Evolutionary conservation across 2,113 vertebrate genomes (phyloP).

Genomic region (Menura novaehollandiae): DNA sequence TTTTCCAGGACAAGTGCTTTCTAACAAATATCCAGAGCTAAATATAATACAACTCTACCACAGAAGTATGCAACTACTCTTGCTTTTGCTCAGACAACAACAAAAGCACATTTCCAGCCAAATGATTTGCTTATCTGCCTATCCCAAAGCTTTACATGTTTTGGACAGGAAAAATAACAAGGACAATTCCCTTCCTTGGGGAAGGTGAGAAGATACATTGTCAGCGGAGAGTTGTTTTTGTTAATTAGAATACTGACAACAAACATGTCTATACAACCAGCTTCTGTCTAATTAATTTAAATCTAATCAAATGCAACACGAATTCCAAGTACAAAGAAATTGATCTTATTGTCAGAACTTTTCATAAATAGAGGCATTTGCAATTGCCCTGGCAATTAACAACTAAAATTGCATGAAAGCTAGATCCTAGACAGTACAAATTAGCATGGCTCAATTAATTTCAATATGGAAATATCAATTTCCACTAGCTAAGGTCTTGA

Average conservation of each 20-base stretch:
- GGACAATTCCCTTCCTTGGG: background rate
- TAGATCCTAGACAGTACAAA: background rate
- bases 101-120: background rate
- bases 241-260: background rate
- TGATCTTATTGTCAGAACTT: background rate
- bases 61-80: background rate
- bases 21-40: constrained; percentile 27
- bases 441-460: background rate
- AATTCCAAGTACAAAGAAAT: background rate
- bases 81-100: background rate
- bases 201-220: background rate
- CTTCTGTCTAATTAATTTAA: background rate
- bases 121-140: background rate
- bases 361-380: background rate
- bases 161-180: background rate
- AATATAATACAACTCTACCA: background rate
- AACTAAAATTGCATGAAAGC: background rate
- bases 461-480: background rate
- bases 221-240: background rate
- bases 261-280: background rate
- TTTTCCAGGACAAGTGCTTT: constrained; percentile 10
- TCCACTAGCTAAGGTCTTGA: accelerated
- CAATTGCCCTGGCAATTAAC: background rate
- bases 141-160: background rate
- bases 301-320: background rate